Base-by-base conservation (phyloP, 2,797 vertebrate genomes). In the Dicrostonyx torquatus region DNA sequence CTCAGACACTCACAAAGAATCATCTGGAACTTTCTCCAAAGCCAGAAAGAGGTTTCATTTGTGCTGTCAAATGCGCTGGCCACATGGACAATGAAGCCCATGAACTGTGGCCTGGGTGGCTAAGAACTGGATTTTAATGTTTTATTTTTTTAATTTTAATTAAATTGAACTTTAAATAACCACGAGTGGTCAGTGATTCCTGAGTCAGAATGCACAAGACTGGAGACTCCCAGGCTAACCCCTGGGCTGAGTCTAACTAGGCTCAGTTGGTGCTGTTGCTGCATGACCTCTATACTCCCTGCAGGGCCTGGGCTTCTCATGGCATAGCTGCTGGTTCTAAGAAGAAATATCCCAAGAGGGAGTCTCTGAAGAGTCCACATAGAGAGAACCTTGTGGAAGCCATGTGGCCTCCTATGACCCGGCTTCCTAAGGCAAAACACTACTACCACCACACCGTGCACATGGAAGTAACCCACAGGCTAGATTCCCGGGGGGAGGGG, bases 121-220 rank as follows among this genome's bases (percentile, higher is more conserved):
- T 11, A 64, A 29, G 87, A 72, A 66, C 34, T 87, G 50, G 88
- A 43, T 18, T 78, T 95, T 80, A 78, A 43, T 48, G 80, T 48
- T 40, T 73, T 70, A 1, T 60, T 58, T 43, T 78, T 66, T 90
- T 66, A 64, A 26, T 79, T 89, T 58, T 58, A 73, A 43, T 89
- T 82, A 55, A 93, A 76, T 87, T 70, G 70, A 64, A 60, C 34
- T 92, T 87, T 43, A 64, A 85, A 83, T 79, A 92, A 15, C 29
- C 75, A 48, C 58, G 13, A 4, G 73, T 76, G 82, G 40, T 18
- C 73, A 53, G 89, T 1, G 6, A 53, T 53, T 94, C 29, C 78
- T 48, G 26, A 83, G 55, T 5, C 29, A 31, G 48, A 79, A 60
- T n/a, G 75, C n/a, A 17, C 11, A 8, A 70, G 40, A 15, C 55